A percentile compares a stretch with the other conserved stretches of the same genome.
These are phyloP conservation scores for Sceloporus tristichus DNA, from an alignment of 2,113 vertebrate species.

Conservation along the genomic window DNA sequence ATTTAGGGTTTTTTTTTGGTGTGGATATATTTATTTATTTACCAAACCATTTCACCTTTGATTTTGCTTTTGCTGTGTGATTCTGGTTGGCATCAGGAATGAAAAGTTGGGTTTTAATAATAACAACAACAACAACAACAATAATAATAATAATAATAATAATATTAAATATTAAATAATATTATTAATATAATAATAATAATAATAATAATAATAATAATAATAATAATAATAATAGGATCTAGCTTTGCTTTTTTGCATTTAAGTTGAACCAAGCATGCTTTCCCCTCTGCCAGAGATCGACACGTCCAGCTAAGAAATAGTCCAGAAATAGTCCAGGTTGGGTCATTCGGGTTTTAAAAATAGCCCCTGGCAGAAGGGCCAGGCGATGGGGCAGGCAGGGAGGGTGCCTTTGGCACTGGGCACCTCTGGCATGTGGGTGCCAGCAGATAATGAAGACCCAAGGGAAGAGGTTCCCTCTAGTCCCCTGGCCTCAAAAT, in stretches of 20 bases:
- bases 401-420: not conserved
- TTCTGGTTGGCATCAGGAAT: not conserved
- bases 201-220: too few relatives aligned
- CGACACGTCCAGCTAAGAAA: not conserved
- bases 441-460: not conserved
- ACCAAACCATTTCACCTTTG: too few relatives aligned
- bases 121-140: too few relatives aligned
- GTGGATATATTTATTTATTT: not conserved
- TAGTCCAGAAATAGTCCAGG: not conserved
- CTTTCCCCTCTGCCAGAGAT: not conserved
- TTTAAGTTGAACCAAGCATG: not conserved
- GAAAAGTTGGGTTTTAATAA: not conserved
- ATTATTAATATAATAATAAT: too few relatives aligned
- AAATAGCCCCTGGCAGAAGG: conserved; percentile 7
- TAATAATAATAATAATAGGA: not conserved
- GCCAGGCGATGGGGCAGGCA: not conserved
- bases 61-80: not conserved
- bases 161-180: too few relatives aligned
- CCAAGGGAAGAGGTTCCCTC: not conserved
- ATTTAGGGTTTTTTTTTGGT: too few relatives aligned
- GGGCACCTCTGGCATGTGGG: not conserved
- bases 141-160: not conserved
- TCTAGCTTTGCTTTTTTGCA: not conserved
- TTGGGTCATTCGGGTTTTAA: conserved; percentile 16
- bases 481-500: too few relatives aligned